phyloP scores from a whole-genome alignment of 2,113 vertebrate genomes.

The Meles meles region DNA sequence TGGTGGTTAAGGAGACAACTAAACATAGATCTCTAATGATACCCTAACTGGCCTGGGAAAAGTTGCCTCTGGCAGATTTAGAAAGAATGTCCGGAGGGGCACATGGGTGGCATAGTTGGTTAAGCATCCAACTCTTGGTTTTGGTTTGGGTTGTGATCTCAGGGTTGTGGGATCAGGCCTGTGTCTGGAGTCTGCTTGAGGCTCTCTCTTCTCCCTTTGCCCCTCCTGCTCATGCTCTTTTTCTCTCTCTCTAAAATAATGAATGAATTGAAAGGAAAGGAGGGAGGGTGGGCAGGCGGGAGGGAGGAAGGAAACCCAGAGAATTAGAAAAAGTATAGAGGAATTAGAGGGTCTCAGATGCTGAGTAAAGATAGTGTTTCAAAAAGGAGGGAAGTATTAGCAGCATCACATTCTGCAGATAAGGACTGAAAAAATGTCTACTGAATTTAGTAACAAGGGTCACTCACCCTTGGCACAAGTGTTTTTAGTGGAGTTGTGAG shows the following conservation, averaged over 20 bases:
- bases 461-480: neutral
- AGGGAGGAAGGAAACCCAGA: neutral
- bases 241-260: neutral
- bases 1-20: neutral
- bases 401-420: neutral
- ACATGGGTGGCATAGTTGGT: neutral
- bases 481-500: neutral
- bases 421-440: neutral
- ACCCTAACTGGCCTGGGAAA: neutral
- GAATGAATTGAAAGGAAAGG: neutral
- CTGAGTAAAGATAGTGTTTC: conserved; percentile 10
- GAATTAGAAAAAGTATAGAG: neutral
- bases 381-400: conserved; percentile 9
- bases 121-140: neutral
- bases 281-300: too few species aligned
- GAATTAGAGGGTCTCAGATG: neutral
- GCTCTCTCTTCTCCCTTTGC: neutral
- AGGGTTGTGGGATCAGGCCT: neutral
- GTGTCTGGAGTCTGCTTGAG: neutral
- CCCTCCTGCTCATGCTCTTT: neutral
- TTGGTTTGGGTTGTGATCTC: neutral
- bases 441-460: neutral
- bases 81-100: neutral
- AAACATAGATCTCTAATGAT: neutral
- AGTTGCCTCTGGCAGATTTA: neutral